A percentile compares a stretch with the other conserved stretches of the same genome.
Evolutionary conservation across 2,797 vertebrate genomes (phyloP).

Genomic region (Cyclopterus lumpus): DNA sequence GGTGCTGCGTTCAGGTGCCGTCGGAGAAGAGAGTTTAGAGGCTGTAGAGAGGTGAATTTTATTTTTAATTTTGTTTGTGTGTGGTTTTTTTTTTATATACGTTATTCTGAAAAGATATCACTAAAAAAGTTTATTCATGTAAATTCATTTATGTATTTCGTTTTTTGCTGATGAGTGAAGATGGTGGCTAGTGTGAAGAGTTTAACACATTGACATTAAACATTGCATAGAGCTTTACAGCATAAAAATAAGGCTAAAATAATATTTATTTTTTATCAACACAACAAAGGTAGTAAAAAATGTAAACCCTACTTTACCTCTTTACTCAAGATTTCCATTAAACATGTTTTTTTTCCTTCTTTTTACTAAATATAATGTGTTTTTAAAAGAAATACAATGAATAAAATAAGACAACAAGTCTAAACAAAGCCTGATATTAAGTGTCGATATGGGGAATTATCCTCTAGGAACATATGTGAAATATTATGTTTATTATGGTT

Average conservation of each 20-base stretch:
- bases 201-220: not conserved
- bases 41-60: not conserved
- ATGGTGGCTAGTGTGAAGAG: not conserved
- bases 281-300: too few species aligned
- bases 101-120: not conserved
- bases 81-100: not conserved
- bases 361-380: too few species aligned
- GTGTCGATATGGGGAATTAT: not conserved
- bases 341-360: too few species aligned
- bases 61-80: not conserved
- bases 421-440: not conserved
- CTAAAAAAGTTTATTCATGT: not conserved
- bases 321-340: too few species aligned
- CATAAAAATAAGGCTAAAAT: not conserved
- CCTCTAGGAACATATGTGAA: not conserved
- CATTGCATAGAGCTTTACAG: not conserved
- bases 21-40: not conserved
- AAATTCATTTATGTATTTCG: not conserved
- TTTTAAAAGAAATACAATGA: not conserved
- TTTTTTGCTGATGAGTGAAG: not conserved
- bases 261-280: too few species aligned
- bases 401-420: not conserved
- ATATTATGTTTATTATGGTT: too few species aligned
- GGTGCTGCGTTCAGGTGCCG: constrained; percentile 43
- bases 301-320: too few species aligned